Evolutionary conservation across 2,888 invertebrate species (phyloP), one percentile per base, ranked within the genome.

Genomic region (Cantharis nigra): DNA sequence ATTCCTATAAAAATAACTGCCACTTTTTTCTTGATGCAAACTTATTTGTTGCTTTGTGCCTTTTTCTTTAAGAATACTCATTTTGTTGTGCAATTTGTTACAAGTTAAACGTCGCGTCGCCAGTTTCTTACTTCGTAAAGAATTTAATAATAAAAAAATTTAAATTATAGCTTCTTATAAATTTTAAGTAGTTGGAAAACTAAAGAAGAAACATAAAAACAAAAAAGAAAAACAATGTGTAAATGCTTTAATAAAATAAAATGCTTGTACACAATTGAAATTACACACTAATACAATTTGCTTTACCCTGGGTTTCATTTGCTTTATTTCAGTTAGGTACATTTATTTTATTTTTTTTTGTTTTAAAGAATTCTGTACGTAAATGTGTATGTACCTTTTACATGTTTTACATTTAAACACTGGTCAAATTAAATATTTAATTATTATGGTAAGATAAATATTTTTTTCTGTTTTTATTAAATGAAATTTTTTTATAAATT

Each of bases 161-260:
- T 49, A 49, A 49, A 49, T 49, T 49, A 49, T 49, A 49, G 49
- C 49, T n/a, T 49, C 49, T 49, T 49, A 49, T 49, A 49, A 49
- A 49, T 49, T 49, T 49, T 49, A 49, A 49, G 49, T 49, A 49
- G 49, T 49, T 49, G 49, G 49, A 49, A 49, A 49, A 49, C 49
- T 49, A 49, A 49, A 49, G n/a, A 49, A 49, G 49, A 7, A n/a
- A 49, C n/a, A 49, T 49, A 49, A 49, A 49, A 49, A 49, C 5
- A n/a, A 49, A 49, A 75, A 65, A 65, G 16, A 64, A 26, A 30
- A 28, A 28, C 33, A 70, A 26, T 70, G 33, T 64, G 65, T 64
- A 74, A 74, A 75, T 75, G 70, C 70, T 70, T 70, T 49, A 49
- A 49, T 70, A 33, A 65, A 75, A 70, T 75, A 70, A 70, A 75